These are phyloP conservation scores for Sarotherodon lohbergeri DNA, from an alignment of 2,113 vertebrate species.

Conservation along the genomic window DNA sequence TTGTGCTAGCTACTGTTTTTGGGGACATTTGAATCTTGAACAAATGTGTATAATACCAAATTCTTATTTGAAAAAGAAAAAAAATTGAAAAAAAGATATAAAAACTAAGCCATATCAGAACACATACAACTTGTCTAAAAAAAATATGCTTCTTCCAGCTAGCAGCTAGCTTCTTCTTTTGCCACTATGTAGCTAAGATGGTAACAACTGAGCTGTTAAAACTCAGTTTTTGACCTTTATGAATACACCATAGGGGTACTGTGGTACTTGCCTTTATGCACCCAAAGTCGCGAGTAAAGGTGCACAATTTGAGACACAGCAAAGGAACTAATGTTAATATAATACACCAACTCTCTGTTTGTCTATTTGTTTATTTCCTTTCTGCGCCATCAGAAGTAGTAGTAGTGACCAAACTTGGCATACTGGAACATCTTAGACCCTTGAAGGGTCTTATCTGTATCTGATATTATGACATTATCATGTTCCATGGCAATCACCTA, in stretches of 20 bases:
- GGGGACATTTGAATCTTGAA: background rate
- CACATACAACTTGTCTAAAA: background rate
- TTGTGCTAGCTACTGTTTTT: background rate
- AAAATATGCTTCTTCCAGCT: background rate
- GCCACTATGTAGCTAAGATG: background rate
- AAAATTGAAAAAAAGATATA: background rate
- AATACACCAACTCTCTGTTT: accelerated
- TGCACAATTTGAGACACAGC: background rate
- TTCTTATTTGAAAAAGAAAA: background rate
- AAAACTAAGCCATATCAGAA: background rate
- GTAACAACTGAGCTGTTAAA: background rate
- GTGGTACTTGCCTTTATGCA: background rate
- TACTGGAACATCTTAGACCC: background rate
- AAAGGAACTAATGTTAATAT: background rate
- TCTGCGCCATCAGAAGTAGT: too few relatives aligned
- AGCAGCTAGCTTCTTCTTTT: background rate
- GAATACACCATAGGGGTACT: background rate
- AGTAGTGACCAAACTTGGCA: background rate
- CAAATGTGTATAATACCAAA: background rate
- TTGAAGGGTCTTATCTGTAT: background rate
- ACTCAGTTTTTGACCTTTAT: background rate
- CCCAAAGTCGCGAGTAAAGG: accelerated
- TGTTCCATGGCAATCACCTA: background rate
- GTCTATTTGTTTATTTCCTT: background rate
- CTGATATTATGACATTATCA: background rate